Evolutionary conservation across 2,888 invertebrate genomes (phyloP).

Genomic region (Aphrophora alni): DNA sequence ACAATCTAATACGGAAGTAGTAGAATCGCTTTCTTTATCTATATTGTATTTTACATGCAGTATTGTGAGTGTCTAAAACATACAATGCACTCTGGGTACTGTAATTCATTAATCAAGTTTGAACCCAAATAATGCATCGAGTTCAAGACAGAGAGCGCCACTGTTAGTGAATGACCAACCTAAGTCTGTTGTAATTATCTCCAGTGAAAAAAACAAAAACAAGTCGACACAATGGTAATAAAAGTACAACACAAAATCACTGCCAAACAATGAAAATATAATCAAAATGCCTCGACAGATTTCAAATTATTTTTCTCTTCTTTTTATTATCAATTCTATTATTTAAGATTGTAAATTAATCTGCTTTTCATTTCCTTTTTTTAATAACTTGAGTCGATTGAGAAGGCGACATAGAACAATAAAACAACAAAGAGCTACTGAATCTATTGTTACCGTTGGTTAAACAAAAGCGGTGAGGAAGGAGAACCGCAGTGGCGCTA

Average conservation of each 20-base stretch:
- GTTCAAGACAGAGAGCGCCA: neutral
- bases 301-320: conserved; percentile 36
- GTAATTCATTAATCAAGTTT: no score
- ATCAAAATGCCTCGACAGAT: conserved; percentile 35
- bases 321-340: conserved; percentile 32
- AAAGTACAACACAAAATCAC: conserved; percentile 26
- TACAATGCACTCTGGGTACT: no score
- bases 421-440: conserved; percentile 34
- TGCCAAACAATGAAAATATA: conserved; percentile 33
- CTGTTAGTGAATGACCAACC: neutral
- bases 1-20: no score
- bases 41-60: no score
- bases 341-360: conserved; percentile 37
- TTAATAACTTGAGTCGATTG: conserved; percentile 27
- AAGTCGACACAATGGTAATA: neutral
- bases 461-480: neutral
- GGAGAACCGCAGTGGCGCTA: neutral
- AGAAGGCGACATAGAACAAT: conserved; percentile 29
- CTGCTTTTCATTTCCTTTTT: conserved; percentile 33
- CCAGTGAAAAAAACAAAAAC: neutral
- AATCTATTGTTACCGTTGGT: conserved; percentile 23
- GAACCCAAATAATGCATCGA: neutral
- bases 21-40: no score
- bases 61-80: no score
- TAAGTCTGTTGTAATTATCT: neutral